These are phyloP conservation scores for Myrmecophaga tridactyla DNA, from an alignment of 2,113 vertebrate species.

Conservation along the genomic window DNA sequence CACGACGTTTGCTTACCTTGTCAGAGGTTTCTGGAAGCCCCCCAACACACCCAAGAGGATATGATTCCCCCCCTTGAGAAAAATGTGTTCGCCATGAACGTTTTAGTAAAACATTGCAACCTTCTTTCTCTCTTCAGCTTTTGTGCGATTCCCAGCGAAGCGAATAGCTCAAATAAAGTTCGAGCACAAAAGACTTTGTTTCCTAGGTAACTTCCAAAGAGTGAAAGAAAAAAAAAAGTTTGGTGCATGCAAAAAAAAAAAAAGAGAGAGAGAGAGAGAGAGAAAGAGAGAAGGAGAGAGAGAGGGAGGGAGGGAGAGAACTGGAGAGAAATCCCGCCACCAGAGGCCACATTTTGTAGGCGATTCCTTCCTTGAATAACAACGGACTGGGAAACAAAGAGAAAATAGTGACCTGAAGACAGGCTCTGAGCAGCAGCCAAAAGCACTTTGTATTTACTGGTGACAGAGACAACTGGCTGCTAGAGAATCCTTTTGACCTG, in stretches of 20 bases:
- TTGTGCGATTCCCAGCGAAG: constrained; percentile 88
- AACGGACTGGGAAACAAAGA: constrained; percentile 79
- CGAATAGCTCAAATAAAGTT: constrained; percentile 91
- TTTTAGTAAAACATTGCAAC: constrained; percentile 82
- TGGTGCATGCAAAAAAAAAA: constrained; percentile 77
- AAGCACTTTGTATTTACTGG: constrained; percentile 73
- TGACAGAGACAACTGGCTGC: constrained; percentile 65
- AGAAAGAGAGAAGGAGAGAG: neutral
- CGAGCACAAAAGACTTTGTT: constrained; percentile 92
- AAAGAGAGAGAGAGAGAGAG: neutral
- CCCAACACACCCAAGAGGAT: constrained; percentile 67
- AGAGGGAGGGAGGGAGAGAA: no score
- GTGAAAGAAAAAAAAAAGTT: constrained; percentile 82
- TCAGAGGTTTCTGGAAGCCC: constrained; percentile 67
- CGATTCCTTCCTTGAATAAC: constrained; percentile 84
- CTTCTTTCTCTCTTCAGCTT: constrained; percentile 85
- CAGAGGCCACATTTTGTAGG: constrained; percentile 81
- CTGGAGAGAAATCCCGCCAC: constrained; percentile 50
- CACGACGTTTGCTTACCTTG: constrained; percentile 80
- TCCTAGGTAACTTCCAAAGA: constrained; percentile 91
- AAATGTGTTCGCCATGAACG: constrained; percentile 65
- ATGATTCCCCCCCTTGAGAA: constrained; percentile 65
- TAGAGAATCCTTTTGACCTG: constrained; percentile 49
- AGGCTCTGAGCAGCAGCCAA: constrained; percentile 68
- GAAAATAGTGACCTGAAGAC: constrained; percentile 67